Evolutionary conservation across 2,888 invertebrate genomes (phyloP).

Genomic region (Chloroclystis v-ata): DNA sequence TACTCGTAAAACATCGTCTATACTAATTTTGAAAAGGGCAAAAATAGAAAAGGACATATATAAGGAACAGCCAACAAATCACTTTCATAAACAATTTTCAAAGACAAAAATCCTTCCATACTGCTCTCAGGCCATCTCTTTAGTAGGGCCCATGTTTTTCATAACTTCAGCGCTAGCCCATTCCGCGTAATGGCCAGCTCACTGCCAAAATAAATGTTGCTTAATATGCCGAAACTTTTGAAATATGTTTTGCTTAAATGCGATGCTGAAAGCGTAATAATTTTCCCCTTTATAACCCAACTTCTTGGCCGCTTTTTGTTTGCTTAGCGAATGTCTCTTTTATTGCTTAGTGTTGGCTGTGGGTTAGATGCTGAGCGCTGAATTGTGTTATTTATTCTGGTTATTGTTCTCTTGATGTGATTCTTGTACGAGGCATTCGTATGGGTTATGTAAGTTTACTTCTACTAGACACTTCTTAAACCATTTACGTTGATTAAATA

Average conservation of each 20-base stretch:
- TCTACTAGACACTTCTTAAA: too few relatives aligned
- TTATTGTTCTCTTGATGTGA: not conserved
- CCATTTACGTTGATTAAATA: too few relatives aligned
- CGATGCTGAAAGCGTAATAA: slow-evolving; percentile 75
- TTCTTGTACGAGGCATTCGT: not conserved
- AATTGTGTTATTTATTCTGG: not conserved
- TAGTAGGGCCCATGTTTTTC: slow-evolving; percentile 55
- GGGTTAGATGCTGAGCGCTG: not conserved
- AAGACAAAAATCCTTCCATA: too few relatives aligned
- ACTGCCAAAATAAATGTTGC: slow-evolving; percentile 78
- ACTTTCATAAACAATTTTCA: too few relatives aligned
- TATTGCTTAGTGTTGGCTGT: slow-evolving; percentile 25
- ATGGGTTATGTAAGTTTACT: too few relatives aligned
- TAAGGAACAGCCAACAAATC: too few relatives aligned
- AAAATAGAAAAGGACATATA: too few relatives aligned
- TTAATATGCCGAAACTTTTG: slow-evolving; percentile 77
- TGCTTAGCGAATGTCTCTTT: slow-evolving; percentile 24
- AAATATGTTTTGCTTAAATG: slow-evolving; percentile 76
- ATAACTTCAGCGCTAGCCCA: slow-evolving; percentile 49
- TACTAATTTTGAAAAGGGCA: too few relatives aligned
- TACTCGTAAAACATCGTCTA: too few relatives aligned
- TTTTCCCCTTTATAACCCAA: slow-evolving; percentile 66
- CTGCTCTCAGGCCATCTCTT: not conserved
- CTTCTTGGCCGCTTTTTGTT: slow-evolving; percentile 32
- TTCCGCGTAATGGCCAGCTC: slow-evolving; percentile 66